Evolutionary conservation across 2,888 invertebrate species (phyloP).

Genomic region (Hanleya hanleyi): DNA sequence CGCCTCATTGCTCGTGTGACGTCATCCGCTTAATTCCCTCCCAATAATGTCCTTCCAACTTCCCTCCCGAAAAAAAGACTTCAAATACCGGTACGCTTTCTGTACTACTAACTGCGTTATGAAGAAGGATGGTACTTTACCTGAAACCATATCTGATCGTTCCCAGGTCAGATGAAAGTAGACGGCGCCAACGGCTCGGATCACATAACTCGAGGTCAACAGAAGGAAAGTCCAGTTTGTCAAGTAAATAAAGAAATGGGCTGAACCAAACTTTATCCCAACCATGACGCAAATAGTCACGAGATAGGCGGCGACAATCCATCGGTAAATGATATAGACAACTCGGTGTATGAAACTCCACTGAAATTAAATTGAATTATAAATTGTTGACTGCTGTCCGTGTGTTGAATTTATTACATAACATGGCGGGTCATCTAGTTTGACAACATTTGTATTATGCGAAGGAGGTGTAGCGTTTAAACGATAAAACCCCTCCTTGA

Average conservation of each 20-base stretch:
- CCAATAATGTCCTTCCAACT: too few species aligned
- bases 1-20: too few species aligned
- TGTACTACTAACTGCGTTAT: too few species aligned
- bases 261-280: not conserved
- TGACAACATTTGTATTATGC: too few species aligned
- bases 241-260: not conserved
- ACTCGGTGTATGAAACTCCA: not conserved
- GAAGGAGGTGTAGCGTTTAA: too few species aligned
- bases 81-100: too few species aligned
- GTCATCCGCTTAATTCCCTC: too few species aligned
- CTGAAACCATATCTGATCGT: not conserved
- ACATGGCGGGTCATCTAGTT: too few species aligned
- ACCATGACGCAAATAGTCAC: not conserved
- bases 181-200: not conserved
- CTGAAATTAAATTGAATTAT: not conserved
- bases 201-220: not conserved
- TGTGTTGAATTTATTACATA: too few species aligned
- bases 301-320: not conserved
- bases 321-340: not conserved
- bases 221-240: slow-evolving; percentile 2
- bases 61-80: too few species aligned
- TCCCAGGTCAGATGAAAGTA: not conserved
- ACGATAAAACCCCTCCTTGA: too few species aligned
- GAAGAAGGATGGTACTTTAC: too few species aligned
- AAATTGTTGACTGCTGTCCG: not conserved